Evolutionary conservation across 2,888 invertebrate species (phyloP).

Genomic region (Drosophila kanekoi): DNA sequence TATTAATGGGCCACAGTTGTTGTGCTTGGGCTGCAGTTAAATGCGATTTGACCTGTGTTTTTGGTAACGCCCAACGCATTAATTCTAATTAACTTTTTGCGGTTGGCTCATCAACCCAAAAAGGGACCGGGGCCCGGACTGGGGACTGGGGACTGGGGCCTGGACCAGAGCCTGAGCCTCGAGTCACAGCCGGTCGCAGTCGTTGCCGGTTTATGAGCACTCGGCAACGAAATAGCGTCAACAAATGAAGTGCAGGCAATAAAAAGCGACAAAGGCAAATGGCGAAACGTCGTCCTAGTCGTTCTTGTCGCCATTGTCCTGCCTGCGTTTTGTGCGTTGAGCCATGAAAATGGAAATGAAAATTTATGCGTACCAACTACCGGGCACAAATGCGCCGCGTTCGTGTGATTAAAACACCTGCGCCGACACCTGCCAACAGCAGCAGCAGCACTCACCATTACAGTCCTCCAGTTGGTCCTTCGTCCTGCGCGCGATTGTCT

Average conservation of each 20-base stretch:
- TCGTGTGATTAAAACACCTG: slow-evolving; percentile 70
- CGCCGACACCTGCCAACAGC: slow-evolving; percentile 59
- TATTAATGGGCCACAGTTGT: slow-evolving; percentile 54
- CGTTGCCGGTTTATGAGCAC: slow-evolving; percentile 63
- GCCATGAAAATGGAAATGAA: slow-evolving; percentile 81
- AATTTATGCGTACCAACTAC: slow-evolving; percentile 69
- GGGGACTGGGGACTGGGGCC: slow-evolving; percentile 4
- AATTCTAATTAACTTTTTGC: slow-evolving; percentile 81
- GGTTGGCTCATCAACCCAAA: slow-evolving; percentile 63
- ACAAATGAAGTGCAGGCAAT: slow-evolving; percentile 81
- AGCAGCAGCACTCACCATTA: background rate
- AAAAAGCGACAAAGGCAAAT: slow-evolving; percentile 81
- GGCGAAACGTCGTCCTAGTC: slow-evolving; percentile 51
- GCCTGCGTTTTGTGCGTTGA: slow-evolving; percentile 62
- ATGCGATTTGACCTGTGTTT: slow-evolving; percentile 70
- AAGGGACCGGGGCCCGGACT: slow-evolving; percentile 22
- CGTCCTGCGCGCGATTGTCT: slow-evolving; percentile 38
- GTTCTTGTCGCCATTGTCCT: slow-evolving; percentile 13
- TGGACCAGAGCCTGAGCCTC: background rate
- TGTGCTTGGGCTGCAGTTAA: slow-evolving; percentile 55
- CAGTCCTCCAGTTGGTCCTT: slow-evolving; percentile 12
- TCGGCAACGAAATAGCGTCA: slow-evolving; percentile 61
- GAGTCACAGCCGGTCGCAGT: slow-evolving; percentile 14
- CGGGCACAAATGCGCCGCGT: slow-evolving; percentile 57
- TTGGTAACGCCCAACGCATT: slow-evolving; percentile 61